A percentile compares a stretch with the other conserved stretches of the same genome.
Conservation (phyloP, 2,888 invertebrate species). For the Pristionchus fissidentatus region DNA sequence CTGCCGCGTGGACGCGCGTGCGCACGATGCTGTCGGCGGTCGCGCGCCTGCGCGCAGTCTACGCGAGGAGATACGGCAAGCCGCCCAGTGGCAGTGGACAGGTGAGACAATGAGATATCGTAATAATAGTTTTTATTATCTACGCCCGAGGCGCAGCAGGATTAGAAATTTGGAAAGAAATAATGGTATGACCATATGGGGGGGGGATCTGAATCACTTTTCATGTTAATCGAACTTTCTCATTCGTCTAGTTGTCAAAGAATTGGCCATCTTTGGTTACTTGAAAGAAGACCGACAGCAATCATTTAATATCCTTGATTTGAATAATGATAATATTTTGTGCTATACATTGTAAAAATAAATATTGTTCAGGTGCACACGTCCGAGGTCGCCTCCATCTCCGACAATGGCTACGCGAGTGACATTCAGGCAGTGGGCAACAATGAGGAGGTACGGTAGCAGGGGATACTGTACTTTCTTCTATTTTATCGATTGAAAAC, state of each 20-base stretch:
- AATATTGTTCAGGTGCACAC: not conserved
- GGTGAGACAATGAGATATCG: not conserved
- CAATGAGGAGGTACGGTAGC: not conserved
- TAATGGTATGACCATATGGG: too few species aligned
- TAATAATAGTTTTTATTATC: too few species aligned
- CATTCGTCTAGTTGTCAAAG: too few species aligned
- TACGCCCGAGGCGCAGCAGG: too few species aligned
- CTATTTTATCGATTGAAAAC: not conserved
- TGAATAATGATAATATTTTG: too few species aligned
- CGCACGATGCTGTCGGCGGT: conserved; percentile 92
- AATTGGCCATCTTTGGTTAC: too few species aligned
- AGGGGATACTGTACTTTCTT: not conserved
- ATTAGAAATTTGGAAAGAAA: too few species aligned
- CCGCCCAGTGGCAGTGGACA: conserved; percentile 32
- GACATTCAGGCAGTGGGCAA: conserved; percentile 3
- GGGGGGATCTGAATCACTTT: too few species aligned
- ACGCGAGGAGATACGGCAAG: conserved; percentile 24
- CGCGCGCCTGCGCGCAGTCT: conserved; percentile 86
- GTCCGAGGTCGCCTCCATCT: conserved; percentile 13
- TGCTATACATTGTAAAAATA: not conserved
- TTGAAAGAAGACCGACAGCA: too few species aligned
- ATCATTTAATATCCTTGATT: too few species aligned
- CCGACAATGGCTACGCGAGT: conserved; percentile 38
- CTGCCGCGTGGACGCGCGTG: conserved; percentile 92
- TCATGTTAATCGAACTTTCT: too few species aligned